These are phyloP conservation scores for rabbit (Oryctolagus cuniculus) DNA, from an alignment of 2,113 vertebrate genomes.

Conservation along the genomic window DNA sequence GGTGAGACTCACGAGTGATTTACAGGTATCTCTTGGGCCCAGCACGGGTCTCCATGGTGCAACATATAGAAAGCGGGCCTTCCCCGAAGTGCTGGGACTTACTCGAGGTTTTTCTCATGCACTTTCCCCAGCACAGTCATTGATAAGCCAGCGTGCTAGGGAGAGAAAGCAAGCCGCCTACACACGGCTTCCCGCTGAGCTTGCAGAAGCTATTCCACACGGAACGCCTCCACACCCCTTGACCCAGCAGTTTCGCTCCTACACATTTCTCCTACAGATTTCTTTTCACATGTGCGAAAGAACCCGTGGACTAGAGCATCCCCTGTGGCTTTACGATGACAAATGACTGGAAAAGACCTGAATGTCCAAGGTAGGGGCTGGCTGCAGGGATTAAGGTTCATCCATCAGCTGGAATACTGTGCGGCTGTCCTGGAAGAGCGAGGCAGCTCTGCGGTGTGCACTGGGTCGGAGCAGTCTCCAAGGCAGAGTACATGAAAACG, in stretches of 20 bases:
- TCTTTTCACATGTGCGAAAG: neutral
- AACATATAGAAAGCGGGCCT: neutral
- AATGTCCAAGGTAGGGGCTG: rapidly evolving
- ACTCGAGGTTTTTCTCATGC: neutral
- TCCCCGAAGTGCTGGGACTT: neutral
- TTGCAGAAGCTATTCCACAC: too few species aligned
- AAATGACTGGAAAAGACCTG: neutral
- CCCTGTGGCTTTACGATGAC: neutral
- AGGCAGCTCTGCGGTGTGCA: rapidly evolving
- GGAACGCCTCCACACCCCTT: rapidly evolving
- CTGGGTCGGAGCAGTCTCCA: rapidly evolving
- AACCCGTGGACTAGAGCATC: rapidly evolving
- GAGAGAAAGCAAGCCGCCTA: neutral
- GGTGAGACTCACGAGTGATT: neutral
- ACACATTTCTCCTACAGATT: neutral
- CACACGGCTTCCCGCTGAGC: neutral
- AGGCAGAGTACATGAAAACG: neutral
- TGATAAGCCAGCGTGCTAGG: rapidly evolving
- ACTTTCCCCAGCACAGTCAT: rapidly evolving
- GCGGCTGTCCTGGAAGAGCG: neutral
- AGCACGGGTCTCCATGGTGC: neutral
- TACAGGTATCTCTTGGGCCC: neutral
- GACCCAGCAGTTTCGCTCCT: neutral
- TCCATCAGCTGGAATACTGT: neutral
- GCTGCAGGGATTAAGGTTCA: neutral